Percentiles rank a stretch among this genome's conserved stretches.
phyloP scores from a whole-genome alignment of 2,888 invertebrate species.

The Horisme vitalbata region DNA sequence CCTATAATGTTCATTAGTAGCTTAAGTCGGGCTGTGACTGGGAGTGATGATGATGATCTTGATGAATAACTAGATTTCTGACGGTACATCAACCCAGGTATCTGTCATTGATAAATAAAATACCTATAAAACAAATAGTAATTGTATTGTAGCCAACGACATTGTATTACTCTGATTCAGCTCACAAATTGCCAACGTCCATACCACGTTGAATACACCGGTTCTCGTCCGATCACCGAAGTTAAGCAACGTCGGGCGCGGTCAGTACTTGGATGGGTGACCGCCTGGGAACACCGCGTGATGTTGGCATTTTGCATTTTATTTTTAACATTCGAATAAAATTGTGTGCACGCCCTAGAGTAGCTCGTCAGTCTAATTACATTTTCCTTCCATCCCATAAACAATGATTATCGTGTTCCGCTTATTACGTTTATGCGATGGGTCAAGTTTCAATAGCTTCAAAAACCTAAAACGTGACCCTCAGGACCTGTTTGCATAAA shows the following conservation, averaged over 20 bases:
- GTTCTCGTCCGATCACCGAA: constrained; percentile 74
- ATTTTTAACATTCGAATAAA: constrained; percentile 5
- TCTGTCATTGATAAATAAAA: too few species aligned
- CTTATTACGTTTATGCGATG: constrained; percentile 49
- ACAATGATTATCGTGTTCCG: constrained; percentile 40
- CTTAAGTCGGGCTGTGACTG: too few species aligned
- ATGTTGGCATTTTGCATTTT: constrained; percentile 50
- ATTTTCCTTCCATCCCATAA: constrained; percentile 53
- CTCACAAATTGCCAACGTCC: constrained; percentile 43
- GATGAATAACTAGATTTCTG: too few species aligned
- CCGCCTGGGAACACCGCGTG: constrained; percentile 52
- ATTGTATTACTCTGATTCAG: too few species aligned
- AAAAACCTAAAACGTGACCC: constrained; percentile 76
- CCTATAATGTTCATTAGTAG: too few species aligned
- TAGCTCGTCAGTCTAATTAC: constrained; percentile 38
- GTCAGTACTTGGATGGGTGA: too few species aligned
- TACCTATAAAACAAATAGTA: too few species aligned
- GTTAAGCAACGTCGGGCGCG: constrained; percentile 64
- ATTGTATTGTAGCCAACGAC: too few species aligned
- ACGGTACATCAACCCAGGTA: too few species aligned
- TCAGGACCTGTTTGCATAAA: constrained; percentile 76
- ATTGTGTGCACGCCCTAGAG: neutral
- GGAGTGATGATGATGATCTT: too few species aligned
- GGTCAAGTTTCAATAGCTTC: constrained; percentile 74
- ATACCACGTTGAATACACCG: constrained; percentile 63